Base-by-base conservation (phyloP, 2,113 vertebrate species). In the Stictonetta naevosa region DNA sequence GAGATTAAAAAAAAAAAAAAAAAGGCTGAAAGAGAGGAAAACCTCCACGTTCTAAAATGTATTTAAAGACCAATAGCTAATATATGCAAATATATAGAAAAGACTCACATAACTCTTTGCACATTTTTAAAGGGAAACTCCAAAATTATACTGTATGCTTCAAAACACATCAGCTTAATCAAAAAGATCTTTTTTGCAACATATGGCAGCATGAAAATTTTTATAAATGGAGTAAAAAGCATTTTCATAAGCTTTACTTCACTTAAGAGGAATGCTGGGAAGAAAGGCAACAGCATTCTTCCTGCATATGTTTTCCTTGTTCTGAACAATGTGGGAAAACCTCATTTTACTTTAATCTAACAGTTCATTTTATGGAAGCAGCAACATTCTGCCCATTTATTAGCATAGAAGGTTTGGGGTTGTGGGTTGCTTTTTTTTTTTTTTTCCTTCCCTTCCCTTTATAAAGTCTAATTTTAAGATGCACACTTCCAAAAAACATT, bases 401-500 rank as follows among this genome's bases (percentile, higher is more conserved):
- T 98, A 98, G 97, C 96, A 96, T 69, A 95, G 88, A 96, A 96
- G 55, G 91, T 97, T 98, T 95, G 96, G 98, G 91, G 88, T 87
- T 93, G 96, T 0, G 62, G 48, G 91, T 72, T 88, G 73, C 18
- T 6, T 28, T 19, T 33, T 55, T 88, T 98, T 97, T 95, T 93
- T 93, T 4, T 6, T 22, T 11, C 33, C 22, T 48, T 20, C 73
- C 40, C 44, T 82, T 82, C 91, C 88, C 91, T 93, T 98, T 96
- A 98, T 97, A 97, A 97, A 98, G 97, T 98, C 98, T 98, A 97
- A 98, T 98, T 98, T 98, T 98, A 98, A 98, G 97, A 98, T 97
- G 97, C 97, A 97, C 94, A 91, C 97, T 98, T 98, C 97, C 97
- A 96, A 97, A 98, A 98, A 98, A 98, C 98, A 98, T 98, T 98